These are phyloP conservation scores for Rhincodon typus DNA, from an alignment of 2,797 vertebrate species.

Conservation along the genomic window DNA sequence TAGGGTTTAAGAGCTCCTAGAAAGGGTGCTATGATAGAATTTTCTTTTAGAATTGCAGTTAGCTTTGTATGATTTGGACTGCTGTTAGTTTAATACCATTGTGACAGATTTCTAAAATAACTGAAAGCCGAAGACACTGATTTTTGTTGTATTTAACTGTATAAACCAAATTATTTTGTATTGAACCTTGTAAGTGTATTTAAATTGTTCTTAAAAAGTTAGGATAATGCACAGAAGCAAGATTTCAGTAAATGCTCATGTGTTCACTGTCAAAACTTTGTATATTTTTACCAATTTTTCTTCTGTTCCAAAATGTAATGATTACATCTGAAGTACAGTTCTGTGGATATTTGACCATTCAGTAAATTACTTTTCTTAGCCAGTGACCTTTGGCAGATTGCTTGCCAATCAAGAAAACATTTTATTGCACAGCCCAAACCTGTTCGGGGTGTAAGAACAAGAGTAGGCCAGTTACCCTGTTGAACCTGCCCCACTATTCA, in stretches of 20 bases:
- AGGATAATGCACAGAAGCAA: neutral
- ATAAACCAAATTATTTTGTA: neutral
- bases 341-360: neutral
- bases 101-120: neutral
- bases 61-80: neutral
- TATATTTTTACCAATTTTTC: neutral
- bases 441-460: too few species aligned
- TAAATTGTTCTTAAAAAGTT: neutral
- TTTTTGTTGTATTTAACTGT: neutral
- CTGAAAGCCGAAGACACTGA: neutral
- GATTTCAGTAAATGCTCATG: neutral
- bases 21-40: neutral
- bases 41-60: neutral
- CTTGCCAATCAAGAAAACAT: neutral
- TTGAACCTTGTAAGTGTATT: neutral
- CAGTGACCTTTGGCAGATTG: too few species aligned
- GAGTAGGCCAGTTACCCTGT: too few species aligned
- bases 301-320: neutral
- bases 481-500: too few species aligned
- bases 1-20: neutral
- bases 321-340: neutral
- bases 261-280: neutral
- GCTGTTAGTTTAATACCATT: neutral
- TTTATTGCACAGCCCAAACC: neutral
- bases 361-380: neutral